A percentile compares a stretch with the other conserved stretches of the same genome.
phyloP scores from a whole-genome alignment of 1,140 invertebrate species.

The Solenopsis invicta region DNA sequence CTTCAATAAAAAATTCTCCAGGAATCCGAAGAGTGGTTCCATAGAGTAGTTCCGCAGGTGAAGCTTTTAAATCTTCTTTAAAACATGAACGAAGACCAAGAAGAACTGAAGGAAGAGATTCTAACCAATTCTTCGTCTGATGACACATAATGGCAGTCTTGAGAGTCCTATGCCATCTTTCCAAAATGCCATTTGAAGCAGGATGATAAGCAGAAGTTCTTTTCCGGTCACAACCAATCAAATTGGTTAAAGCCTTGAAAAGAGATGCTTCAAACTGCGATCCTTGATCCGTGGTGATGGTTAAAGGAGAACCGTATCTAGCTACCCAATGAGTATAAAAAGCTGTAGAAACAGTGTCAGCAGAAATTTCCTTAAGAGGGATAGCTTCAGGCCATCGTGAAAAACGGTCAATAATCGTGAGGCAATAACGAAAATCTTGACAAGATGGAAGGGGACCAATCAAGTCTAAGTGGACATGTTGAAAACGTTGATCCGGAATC shows the following conservation, averaged over 20 bases:
- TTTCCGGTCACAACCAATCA: background rate
- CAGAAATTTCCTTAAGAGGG: background rate
- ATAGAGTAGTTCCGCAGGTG: background rate
- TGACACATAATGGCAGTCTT: conserved; percentile 24
- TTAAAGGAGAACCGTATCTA: background rate
- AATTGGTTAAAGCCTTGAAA: conserved; percentile 5
- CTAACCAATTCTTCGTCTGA: background rate
- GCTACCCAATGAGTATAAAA: background rate
- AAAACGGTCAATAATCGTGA: conserved; percentile 24
- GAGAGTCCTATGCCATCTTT: conserved; percentile 11
- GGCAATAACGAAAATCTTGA: background rate
- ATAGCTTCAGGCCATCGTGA: background rate
- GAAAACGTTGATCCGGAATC: background rate
- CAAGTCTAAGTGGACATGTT: conserved; percentile 14
- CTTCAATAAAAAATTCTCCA: conserved; percentile 25
- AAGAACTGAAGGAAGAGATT: background rate
- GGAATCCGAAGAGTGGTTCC: background rate
- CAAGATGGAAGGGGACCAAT: conserved; percentile 19
- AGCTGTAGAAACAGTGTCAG: background rate
- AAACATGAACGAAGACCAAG: conserved; percentile 6
- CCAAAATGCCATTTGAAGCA: conserved; percentile 28
- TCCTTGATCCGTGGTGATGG: conserved; percentile 34
- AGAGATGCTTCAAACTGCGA: conserved; percentile 25
- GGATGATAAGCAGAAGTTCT: conserved; percentile 41
- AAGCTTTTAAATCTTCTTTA: background rate